These are phyloP conservation scores for Dascyllus trimaculatus DNA, from an alignment of 2,113 vertebrate genomes.

Conservation along the genomic window DNA sequence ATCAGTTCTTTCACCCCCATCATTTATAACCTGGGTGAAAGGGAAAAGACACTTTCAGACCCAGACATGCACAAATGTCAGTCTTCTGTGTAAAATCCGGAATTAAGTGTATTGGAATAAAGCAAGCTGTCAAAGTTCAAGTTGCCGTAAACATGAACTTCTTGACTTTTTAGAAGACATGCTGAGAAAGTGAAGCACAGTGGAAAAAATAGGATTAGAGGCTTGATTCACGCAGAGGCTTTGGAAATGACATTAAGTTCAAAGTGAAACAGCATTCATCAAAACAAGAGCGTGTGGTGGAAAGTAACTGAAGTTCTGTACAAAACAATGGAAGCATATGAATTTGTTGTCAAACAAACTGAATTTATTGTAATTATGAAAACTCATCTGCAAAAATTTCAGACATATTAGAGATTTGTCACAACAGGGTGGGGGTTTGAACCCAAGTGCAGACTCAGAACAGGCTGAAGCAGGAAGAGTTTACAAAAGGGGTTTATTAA, in stretches of 20 bases:
- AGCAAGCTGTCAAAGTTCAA: not conserved
- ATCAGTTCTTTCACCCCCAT: not conserved
- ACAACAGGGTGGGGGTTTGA: no score
- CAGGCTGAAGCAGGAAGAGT: no score
- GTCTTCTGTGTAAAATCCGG: not conserved
- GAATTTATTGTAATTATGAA: no score
- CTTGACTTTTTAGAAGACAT: not conserved
- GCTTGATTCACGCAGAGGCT: constrained; percentile 7
- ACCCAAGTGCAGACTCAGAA: no score
- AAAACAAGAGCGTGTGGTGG: not conserved
- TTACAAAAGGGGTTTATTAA: no score
- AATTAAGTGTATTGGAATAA: not conserved
- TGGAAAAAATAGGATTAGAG: constrained; percentile 24
- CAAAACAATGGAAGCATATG: not conserved
- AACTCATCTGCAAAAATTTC: no score
- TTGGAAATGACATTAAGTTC: constrained; percentile 2
- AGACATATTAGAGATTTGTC: no score
- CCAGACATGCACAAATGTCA: not conserved
- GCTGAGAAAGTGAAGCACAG: constrained; percentile 3
- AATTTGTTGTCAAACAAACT: no score
- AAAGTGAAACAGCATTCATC: constrained; percentile 6
- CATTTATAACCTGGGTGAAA: not conserved
- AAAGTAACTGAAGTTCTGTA: not conserved
- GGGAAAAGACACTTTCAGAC: constrained; percentile 1
- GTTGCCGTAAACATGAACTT: not conserved